Evolutionary conservation across 2,797 vertebrate genomes (phyloP).

Genomic region (Coreius guichenoti): DNA sequence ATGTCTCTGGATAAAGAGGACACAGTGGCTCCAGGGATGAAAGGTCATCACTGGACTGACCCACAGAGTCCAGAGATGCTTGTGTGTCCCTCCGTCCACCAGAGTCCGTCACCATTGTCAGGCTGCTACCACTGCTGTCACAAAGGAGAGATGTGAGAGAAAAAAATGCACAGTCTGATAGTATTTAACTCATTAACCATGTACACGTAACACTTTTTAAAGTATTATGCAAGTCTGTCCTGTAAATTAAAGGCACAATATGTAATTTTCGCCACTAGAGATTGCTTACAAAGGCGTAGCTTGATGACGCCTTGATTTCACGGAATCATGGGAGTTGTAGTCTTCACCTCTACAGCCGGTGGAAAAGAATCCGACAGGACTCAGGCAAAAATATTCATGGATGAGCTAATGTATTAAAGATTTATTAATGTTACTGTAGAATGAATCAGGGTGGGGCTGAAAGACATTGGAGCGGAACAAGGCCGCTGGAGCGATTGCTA

Average conservation of each 20-base stretch:
- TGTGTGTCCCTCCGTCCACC: slow-evolving; percentile 72
- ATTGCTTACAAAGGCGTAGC: too few relatives aligned
- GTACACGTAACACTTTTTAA: background rate
- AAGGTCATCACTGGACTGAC: slow-evolving; percentile 75
- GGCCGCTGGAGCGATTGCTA: too few relatives aligned
- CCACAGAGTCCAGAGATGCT: slow-evolving; percentile 74
- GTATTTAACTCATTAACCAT: background rate
- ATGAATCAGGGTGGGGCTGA: too few relatives aligned
- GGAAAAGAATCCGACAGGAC: too few relatives aligned
- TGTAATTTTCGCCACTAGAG: too few relatives aligned
- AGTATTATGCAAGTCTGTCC: background rate
- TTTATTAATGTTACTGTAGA: too few relatives aligned
- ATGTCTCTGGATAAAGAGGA: slow-evolving; percentile 69
- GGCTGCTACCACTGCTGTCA: slow-evolving; percentile 65
- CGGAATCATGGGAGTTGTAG: too few relatives aligned
- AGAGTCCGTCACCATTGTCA: slow-evolving; percentile 61
- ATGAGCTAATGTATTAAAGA: too few relatives aligned
- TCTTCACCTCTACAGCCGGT: too few relatives aligned
- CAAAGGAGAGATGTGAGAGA: background rate
- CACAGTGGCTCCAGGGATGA: slow-evolving; percentile 73
- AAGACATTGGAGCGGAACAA: too few relatives aligned
- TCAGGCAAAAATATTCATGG: too few relatives aligned
- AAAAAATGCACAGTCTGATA: background rate
- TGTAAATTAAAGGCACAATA: background rate
- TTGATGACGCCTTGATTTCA: too few relatives aligned